These are phyloP conservation scores for Ovis canadensis DNA, from an alignment of 2,113 vertebrate species.

Conservation along the genomic window DNA sequence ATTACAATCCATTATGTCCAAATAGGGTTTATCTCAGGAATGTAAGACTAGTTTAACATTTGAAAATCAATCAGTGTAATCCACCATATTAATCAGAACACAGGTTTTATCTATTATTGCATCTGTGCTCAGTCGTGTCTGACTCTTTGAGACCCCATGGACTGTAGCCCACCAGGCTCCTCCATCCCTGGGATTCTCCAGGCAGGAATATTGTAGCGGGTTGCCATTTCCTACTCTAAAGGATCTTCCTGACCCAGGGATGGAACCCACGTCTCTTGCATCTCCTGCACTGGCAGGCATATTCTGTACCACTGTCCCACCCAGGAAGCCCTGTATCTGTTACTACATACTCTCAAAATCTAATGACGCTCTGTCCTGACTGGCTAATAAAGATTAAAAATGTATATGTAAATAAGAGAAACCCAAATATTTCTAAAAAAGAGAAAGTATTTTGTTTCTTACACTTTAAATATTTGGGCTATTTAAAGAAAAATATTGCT, in stretches of 20 bases:
- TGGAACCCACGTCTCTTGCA: background rate
- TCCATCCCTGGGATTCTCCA: background rate
- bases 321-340: background rate
- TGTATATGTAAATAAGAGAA: background rate
- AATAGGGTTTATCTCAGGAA: constrained; percentile 6
- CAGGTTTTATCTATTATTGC: background rate
- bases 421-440: background rate
- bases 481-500: background rate
- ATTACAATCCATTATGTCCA: background rate
- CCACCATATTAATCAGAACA: background rate
- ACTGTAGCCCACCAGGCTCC: background rate
- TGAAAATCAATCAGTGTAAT: background rate
- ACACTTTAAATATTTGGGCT: background rate
- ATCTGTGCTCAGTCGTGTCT: background rate
- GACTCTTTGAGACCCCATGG: background rate
- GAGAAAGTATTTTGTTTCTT: background rate
- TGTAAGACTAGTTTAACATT: background rate
- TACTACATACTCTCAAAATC: background rate
- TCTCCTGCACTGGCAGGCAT: background rate
- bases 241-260: background rate
- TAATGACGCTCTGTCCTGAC: background rate
- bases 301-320: background rate
- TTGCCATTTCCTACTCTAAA: background rate
- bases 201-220: background rate
- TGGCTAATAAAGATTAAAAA: background rate